A percentile compares a stretch with the other conserved stretches of the same genome.
phyloP scores from a whole-genome alignment of 1,140 invertebrate genomes.

The Pseudomyrmex cubaensis region DNA sequence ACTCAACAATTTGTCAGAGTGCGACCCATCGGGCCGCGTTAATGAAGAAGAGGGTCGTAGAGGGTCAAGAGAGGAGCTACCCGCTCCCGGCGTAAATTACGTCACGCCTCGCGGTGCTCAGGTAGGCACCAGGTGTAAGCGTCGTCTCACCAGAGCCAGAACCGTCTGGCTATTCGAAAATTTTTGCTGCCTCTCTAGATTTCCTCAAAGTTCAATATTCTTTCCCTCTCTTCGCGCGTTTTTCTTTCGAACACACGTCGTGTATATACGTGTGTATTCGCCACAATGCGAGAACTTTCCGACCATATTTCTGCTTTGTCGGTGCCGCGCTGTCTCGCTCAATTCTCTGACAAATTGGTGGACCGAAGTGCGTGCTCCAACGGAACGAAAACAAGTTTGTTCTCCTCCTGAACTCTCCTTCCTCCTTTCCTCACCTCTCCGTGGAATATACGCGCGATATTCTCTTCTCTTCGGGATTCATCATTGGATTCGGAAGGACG shows the following conservation, averaged over 20 bases:
- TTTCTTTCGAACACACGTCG: constrained; percentile 22
- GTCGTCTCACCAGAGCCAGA: constrained; percentile 38
- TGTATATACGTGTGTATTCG: constrained; percentile 48
- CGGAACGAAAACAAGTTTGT: constrained; percentile 69
- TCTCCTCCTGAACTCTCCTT: not conserved
- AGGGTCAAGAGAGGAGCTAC: constrained; percentile 36
- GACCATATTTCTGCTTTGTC: constrained; percentile 68
- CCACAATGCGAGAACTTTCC: constrained; percentile 51
- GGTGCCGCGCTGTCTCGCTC: constrained; percentile 59
- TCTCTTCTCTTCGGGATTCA: not conserved
- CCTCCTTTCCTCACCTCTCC: too few relatives aligned
- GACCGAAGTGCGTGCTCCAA: constrained; percentile 28
- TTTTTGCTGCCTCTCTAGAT: constrained; percentile 59
- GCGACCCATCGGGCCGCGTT: constrained; percentile 1
- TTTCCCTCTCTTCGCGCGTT: not conserved
- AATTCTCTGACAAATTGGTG: constrained; percentile 74
- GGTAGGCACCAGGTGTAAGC: constrained; percentile 75
- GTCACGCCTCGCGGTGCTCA: constrained; percentile 72
- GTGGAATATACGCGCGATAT: too few relatives aligned
- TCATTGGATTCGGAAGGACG: too few relatives aligned
- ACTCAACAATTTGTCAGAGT: constrained; percentile 46
- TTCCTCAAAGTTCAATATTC: constrained; percentile 25
- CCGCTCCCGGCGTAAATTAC: constrained; percentile 65
- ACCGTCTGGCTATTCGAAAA: constrained; percentile 62
- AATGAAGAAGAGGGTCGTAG: constrained; percentile 51